phyloP scores from a whole-genome alignment of 2,888 invertebrate species.

The Aphelenchoides bicaudatus region DNA sequence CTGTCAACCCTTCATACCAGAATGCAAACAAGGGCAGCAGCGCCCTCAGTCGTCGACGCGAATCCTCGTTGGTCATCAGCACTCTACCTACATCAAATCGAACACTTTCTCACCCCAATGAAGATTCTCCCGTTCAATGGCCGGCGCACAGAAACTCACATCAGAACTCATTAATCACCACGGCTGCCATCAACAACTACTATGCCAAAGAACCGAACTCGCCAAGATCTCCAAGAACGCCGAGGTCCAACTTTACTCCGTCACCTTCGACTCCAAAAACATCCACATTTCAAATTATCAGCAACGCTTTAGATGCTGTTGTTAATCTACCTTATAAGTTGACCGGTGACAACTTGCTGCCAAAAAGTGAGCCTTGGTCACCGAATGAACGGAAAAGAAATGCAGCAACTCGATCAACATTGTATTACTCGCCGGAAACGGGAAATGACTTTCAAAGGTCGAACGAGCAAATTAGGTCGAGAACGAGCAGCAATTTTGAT shows the following conservation, averaged over 20 bases:
- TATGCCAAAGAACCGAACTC: background rate
- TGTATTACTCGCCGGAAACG: background rate
- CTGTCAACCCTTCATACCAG: too few species aligned
- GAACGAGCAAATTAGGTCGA: slow-evolving; percentile 1
- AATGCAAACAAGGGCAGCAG: too few species aligned
- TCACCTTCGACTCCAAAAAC: background rate
- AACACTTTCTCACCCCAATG: too few species aligned
- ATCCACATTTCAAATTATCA: slow-evolving; percentile 3
- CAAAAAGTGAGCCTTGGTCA: too few species aligned
- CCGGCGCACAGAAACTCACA: background rate
- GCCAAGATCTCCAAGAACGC: background rate
- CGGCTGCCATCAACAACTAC: background rate
- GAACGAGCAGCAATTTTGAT: slow-evolving; percentile 9
- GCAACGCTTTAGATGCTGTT: slow-evolving; percentile 14
- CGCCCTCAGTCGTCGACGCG: too few species aligned
- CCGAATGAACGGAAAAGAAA: too few species aligned
- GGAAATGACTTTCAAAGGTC: too few species aligned
- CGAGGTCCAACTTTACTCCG: background rate
- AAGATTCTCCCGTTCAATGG: background rate
- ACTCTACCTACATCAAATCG: too few species aligned
- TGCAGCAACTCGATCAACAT: too few species aligned
- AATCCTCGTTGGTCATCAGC: background rate
- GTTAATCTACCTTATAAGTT: slow-evolving; percentile 3
- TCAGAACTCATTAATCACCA: background rate
- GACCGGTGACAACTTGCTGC: background rate